Base-by-base conservation (phyloP, 1,140 invertebrate genomes). In the Bombus balteatus region DNA sequence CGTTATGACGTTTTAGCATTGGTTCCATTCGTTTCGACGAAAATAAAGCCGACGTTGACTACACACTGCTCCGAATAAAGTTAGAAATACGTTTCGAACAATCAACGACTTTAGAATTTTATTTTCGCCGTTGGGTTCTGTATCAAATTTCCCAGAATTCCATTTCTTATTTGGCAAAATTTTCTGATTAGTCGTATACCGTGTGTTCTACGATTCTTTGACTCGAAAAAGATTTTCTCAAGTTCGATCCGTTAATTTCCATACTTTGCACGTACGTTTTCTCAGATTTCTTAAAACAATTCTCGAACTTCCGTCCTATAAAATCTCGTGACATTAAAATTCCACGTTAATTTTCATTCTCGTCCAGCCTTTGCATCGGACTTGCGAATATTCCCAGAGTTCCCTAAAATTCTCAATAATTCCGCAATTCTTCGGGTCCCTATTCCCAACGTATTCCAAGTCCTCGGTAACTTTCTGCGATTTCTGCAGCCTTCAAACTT, bases 1-100 rank as follows among this genome's bases (percentile, higher is more conserved):
- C 71, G 62, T 82, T 82, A 62, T 47, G 32, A 22, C 28, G 34
- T 65, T 82, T 32, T 75, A 34, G 39, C 41, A 18, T 62, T 9
- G 18, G 15, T 15, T 81, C 57, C 39, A 62, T 81, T 72, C 34
- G 15, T 68, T 57, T 57, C 25, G 37, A 22, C 66, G 1, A 37
- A 53, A 39, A 25, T 22, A 1, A 70, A 32, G 68, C 25, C 68
- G 3, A 10, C 37, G 34, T 25, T 70, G 34, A 70, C 12, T 28
- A 28, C 15, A 28, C 22, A 3, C 37, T 28, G 37, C 4, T 70
- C 18, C 34, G 22, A 25, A 9, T 5, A 34, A 22, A 18, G 32
- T 34, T 34, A 34, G 32, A 68, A 68, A 32, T 34, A 18, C 15
- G 32, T 34, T 18, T 66, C 0, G 15, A n/a, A 32, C n/a, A 0